Evolutionary conservation across 2,888 invertebrate species (phyloP).

Genomic region (Operophtera brumata): DNA sequence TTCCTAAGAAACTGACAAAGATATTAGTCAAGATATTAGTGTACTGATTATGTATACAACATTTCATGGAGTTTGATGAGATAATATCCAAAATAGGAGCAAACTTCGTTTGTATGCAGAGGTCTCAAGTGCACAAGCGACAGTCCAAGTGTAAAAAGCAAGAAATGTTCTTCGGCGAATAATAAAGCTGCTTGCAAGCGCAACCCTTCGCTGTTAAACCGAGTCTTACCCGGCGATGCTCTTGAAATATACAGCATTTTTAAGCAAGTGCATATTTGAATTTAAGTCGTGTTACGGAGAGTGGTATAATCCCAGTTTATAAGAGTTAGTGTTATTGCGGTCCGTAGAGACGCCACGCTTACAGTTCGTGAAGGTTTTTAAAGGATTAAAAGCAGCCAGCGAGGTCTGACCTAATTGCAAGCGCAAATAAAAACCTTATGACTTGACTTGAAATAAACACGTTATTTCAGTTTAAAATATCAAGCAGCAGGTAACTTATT

Average conservation of each 20-base stretch:
- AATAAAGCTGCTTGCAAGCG: not conserved
- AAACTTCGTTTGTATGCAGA: too few relatives aligned
- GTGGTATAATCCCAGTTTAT: slow-evolving; percentile 61
- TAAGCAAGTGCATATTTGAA: slow-evolving; percentile 59
- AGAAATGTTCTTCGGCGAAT: not conserved
- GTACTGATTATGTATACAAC: too few relatives aligned
- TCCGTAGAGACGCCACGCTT: slow-evolving; percentile 49
- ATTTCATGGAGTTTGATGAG: too few relatives aligned
- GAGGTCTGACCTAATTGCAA: slow-evolving; percentile 37
- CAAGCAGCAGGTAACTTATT: too few relatives aligned
- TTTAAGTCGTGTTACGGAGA: slow-evolving; percentile 57
- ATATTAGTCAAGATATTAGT: too few relatives aligned
- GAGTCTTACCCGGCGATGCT: slow-evolving; percentile 31
- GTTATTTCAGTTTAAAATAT: slow-evolving; percentile 4
- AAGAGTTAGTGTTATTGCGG: slow-evolving; percentile 65
- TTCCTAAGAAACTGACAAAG: too few relatives aligned
- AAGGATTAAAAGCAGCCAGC: slow-evolving; percentile 52
- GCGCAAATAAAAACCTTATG: slow-evolving; percentile 32
- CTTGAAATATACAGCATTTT: slow-evolving; percentile 48
- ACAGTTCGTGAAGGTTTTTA: slow-evolving; percentile 52
- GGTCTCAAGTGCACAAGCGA: too few relatives aligned
- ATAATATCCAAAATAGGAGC: too few relatives aligned
- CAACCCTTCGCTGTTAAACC: slow-evolving; percentile 12
- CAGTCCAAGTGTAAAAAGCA: not conserved
- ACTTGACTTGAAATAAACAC: slow-evolving; percentile 19